These are phyloP conservation scores for Helostoma temminkii DNA, from an alignment of 2,797 vertebrate species.

Conservation along the genomic window DNA sequence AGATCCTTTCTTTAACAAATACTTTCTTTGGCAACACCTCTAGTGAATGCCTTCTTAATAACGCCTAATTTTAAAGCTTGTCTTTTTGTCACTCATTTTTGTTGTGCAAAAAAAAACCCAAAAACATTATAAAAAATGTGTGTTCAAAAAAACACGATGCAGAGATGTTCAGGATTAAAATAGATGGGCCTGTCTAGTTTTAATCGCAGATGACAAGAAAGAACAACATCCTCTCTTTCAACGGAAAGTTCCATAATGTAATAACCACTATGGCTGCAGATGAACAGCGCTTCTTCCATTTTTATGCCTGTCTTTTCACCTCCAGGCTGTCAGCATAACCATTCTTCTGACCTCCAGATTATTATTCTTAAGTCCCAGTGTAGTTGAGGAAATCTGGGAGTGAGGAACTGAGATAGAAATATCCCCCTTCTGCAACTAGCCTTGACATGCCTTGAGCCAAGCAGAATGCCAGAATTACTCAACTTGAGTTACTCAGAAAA, in stretches of 20 bases:
- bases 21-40: conserved; percentile 29
- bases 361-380: conserved; percentile 52
- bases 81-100: conserved; percentile 46
- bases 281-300: conserved; percentile 31
- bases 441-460: conserved; percentile 47
- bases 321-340: conserved; percentile 37
- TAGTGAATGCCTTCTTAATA: conserved; percentile 32
- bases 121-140: conserved; percentile 20
- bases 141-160: conserved; percentile 25
- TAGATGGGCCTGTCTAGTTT: conserved; percentile 35
- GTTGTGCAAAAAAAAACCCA: conserved; percentile 9
- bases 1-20: conserved; percentile 1
- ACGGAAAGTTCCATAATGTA: conserved; percentile 1
- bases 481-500: conserved; percentile 50
- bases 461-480: conserved; percentile 42
- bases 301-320: conserved; percentile 46
- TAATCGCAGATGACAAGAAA: conserved; percentile 30
- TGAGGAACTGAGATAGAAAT: not conserved
- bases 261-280: conserved; percentile 20
- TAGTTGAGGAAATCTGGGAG: conserved; percentile 9
- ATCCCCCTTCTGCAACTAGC: conserved; percentile 18
- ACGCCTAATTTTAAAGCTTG: conserved; percentile 55
- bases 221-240: conserved; percentile 30
- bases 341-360: conserved; percentile 50
- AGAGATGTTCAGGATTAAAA: conserved; percentile 55